Evolutionary conservation across 2,888 invertebrate genomes (phyloP), one percentile per base, ranked within the genome.

Genomic region (Vandiemenella viatica): DNA sequence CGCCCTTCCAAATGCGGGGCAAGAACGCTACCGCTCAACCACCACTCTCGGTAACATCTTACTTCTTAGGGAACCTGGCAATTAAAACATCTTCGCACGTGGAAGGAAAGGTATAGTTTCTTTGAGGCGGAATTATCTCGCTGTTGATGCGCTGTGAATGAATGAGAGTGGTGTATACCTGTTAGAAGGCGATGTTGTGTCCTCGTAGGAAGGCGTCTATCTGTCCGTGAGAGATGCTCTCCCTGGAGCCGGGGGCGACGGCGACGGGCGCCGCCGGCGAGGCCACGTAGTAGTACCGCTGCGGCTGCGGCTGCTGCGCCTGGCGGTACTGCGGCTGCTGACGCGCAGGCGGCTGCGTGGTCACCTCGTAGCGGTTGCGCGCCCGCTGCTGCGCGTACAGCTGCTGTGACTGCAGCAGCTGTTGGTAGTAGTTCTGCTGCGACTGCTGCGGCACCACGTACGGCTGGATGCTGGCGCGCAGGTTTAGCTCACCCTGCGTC

Each of bases 201-300:
- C 81, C 82, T 65, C 84, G 74, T 53, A 87, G 74, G 68, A 85
- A 87, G 49, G 83, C 80, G 63, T 85, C 85, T 59, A 87, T 83
- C 63, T 84, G 85, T 5, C 84, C 82, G 37, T 75, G 70, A 40
- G 80, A 76, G 50, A 77, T 69, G 16, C 50, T 43, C 50, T 53
- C 50, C 48, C 53, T 45, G 59, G 49, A 5, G 58, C 57, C 26
- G 58, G 49, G 5, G 58, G 58, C 26, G 58, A 56, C 5, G 58
- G 55, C 45, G 69, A 67, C 1, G 75, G 76, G 53, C 50, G 6
- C 50, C 51, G 37, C 44, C 16, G 52, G 56, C 55, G 59, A 40
- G 57, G 57, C 43, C 55, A 75, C 79, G 64, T 77, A 78, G 65
- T 72, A 75, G 45, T 48, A 52, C 15, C 67, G 60, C 51, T 66